A percentile compares a stretch with the other conserved stretches of the same genome.
These are phyloP conservation scores for Metopolophium dirhodum DNA, from an alignment of 1,140 invertebrate genomes.

Conservation along the genomic window DNA sequence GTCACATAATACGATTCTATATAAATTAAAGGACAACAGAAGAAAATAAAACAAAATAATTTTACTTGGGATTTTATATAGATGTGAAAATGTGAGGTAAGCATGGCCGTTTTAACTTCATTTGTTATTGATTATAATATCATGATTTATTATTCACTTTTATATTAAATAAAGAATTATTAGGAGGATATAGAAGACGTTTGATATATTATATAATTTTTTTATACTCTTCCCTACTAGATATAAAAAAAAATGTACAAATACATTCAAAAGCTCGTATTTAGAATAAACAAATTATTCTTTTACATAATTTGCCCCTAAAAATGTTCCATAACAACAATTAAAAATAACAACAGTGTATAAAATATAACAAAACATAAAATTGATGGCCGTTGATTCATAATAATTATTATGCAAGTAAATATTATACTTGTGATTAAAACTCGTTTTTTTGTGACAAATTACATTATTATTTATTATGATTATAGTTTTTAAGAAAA, in stretches of 20 bases:
- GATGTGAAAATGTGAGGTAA: not conserved
- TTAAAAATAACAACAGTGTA: conserved; percentile 18
- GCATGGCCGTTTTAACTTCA: not conserved
- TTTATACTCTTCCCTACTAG: not conserved
- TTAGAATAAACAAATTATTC: conserved; percentile 29
- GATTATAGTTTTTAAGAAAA: conserved; percentile 6
- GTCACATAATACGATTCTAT: conserved; percentile 1
- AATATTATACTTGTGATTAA: conserved; percentile 10
- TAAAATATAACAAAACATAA: conserved; percentile 25
- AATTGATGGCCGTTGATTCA: not conserved
- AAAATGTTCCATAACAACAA: conserved; percentile 26
- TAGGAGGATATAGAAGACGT: not conserved
- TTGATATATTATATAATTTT: not conserved
- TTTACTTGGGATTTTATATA: not conserved
- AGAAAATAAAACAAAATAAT: not conserved
- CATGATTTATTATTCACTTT: not conserved
- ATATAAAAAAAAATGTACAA: conserved; percentile 32
- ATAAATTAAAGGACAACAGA: not conserved
- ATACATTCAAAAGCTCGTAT: conserved; percentile 6
- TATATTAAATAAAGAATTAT: conserved; percentile 4
- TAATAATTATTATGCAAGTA: not conserved
- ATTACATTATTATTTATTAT: conserved; percentile 10
- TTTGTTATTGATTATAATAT: not conserved
- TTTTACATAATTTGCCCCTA: conserved; percentile 13
- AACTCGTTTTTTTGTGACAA: conserved; percentile 17